Base-by-base conservation (phyloP, 1,140 invertebrate species). In the Zaprionus africanus region DNA sequence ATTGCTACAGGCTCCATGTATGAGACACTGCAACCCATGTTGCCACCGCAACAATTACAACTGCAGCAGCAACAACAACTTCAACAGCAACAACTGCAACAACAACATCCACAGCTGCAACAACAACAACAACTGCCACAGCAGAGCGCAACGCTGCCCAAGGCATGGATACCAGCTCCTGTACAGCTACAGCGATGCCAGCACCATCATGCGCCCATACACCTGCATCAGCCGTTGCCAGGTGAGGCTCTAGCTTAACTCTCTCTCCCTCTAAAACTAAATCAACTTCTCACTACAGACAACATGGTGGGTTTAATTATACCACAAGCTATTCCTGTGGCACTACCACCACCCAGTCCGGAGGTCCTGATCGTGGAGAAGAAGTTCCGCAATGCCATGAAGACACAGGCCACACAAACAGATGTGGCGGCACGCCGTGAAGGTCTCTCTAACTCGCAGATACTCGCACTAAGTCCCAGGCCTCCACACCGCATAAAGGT, bases 391-490 rank as follows among this genome's bases (percentile, higher is more conserved):
- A 96, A 96, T 62, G 95, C 96, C 1, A 98, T 98, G 97, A 97
- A 97, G 85, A 98, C 97, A 1, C 97, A 98, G 94, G 97, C 97
- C 1, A 98, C 97, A 1, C 97, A 98, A 93, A 98, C 98, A 26
- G 97, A 98, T 92, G 94, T 95, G 77, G 84, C 63, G 0, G 79
- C 85, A 5, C 81, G 85, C 1, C 94, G 95, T 51, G 96, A 96
- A 92, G 94, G 95, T 15, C 91, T 95, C 7, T 95, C 95, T n/a
- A 84, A 81, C 53, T 95, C 96, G 4, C 95, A 96, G 79, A 95
- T 96, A 80, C 93, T 96, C 66, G 96, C 96, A 11, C 93, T 98
- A 5, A 97, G 97, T 93, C 97, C 96, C 6, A 92, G 96, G 36
- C 95, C 95, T 5, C 94, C 95, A 7, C 95, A 95, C 92, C 85